Percentiles rank a stretch among this genome's conserved stretches.
phyloP scores from a whole-genome alignment of 2,113 vertebrate species.

The Phalacrocorax carbo region DNA sequence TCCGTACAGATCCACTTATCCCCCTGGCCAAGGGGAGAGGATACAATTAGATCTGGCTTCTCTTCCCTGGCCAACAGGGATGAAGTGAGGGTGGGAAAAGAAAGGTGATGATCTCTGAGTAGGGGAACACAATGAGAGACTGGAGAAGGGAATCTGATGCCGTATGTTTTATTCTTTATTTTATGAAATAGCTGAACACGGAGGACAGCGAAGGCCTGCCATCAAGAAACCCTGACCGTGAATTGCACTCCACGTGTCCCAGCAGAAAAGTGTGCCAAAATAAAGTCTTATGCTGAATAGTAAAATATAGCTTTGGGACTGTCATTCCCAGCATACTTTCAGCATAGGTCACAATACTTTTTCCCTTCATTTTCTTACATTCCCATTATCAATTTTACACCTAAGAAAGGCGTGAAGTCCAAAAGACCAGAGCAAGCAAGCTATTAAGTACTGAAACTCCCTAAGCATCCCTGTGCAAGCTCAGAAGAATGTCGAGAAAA shows the following conservation, averaged over 20 bases:
- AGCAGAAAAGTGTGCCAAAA: slow-evolving; percentile 23
- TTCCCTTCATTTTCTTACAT: not conserved
- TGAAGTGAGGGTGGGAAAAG: not conserved
- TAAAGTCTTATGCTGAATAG: not conserved
- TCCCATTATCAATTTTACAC: not conserved
- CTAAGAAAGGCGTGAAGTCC: not conserved
- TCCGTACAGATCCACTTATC: not conserved
- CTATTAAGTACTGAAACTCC: not conserved
- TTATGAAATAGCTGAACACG: not conserved
- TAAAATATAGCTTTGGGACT: not conserved
- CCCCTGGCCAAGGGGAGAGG: not conserved
- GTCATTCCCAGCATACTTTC: not conserved
- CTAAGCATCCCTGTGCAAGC: not conserved
- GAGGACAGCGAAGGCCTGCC: not conserved
- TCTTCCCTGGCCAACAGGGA: not conserved
- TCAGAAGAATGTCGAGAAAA: accelerated
- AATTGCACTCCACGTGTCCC: not conserved
- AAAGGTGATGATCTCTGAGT: not conserved
- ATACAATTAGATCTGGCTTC: slow-evolving; percentile 39
- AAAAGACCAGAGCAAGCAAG: not conserved
- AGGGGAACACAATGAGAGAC: not conserved
- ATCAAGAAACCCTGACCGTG: not conserved
- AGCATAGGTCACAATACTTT: not conserved
- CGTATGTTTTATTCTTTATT: not conserved
- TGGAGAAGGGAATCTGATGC: not conserved